Conservation (phyloP, 2,797 vertebrate species). For the Mustela erminea region DNA sequence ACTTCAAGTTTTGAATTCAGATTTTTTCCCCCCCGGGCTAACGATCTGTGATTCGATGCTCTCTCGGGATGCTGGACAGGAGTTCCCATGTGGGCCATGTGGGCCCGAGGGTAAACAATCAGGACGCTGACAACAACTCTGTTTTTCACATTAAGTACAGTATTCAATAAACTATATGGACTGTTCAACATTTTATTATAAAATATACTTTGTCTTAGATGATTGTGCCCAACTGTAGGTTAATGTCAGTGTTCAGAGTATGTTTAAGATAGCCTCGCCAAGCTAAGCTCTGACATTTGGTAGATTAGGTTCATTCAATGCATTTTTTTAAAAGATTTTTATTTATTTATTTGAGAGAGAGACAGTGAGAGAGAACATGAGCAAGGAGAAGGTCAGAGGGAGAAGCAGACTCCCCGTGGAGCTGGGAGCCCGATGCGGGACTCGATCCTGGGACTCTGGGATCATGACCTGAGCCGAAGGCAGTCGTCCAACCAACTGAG, state of each 20-base stretch:
- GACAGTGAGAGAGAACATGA: too few species aligned
- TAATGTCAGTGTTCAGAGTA: background rate
- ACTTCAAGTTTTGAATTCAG: background rate
- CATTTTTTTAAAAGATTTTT: background rate
- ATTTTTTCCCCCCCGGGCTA: background rate
- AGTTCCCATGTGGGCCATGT: background rate
- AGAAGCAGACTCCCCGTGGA: too few species aligned
- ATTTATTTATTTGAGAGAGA: too few species aligned
- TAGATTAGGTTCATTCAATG: background rate
- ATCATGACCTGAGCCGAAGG: too few species aligned
- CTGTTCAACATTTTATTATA: background rate
- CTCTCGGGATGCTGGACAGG: background rate
- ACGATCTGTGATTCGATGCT: too few species aligned
- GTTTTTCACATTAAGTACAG: background rate
- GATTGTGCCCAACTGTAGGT: background rate
- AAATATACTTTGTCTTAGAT: background rate
- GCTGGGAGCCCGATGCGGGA: too few species aligned
- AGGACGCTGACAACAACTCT: too few species aligned
- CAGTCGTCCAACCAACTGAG: too few species aligned
- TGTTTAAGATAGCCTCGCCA: background rate
- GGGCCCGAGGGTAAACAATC: background rate
- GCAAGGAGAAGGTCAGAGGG: too few species aligned
- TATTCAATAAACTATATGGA: background rate
- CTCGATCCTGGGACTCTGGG: too few species aligned
- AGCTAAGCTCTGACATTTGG: background rate